Base-by-base conservation (phyloP, 2,888 invertebrate species). In the Eupithecia insigniata region DNA sequence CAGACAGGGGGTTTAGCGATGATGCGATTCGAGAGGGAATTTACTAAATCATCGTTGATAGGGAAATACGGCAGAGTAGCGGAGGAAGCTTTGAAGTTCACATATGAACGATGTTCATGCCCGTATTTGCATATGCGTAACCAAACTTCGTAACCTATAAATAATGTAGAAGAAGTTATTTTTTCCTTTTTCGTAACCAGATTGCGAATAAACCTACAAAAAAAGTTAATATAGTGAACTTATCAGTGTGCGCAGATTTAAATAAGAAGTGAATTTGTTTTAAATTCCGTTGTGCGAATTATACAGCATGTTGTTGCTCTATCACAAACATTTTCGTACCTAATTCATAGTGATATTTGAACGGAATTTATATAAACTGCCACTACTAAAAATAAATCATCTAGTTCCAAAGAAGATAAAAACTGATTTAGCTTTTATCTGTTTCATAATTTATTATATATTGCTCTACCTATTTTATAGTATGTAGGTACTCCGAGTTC, bases 1-100 rank as follows among this genome's bases (percentile, higher is more conserved):
- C 89, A 91, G 91, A 92, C 92, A 87, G 89, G 89, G 69, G 90
- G 88, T 83, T 87, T 84, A 86, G 85, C 86, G 86, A 89, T 92
- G 90, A 92, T 89, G 89, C 87, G 88, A 89, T 90, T 88, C 87
- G 79, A 84, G 86, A 85, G 87, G 87, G 87, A 89, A 90, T 91
- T 91, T 86, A 84, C 89, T 84, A 90, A 88, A 91, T 92, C 92
- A 91, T 90, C 80, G 88, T 78, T 81, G 82, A 80, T 83, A 82
- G 88, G 86, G 85, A 87, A 88, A 83, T 55, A 51, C 61, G 34
- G 16, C 18, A 43, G 67, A 67, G 65, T 70, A 64, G 16, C 46
- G 6, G 28, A 32, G 26, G 39, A 22, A n/a, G 22, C 12, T 30
- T 34, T 60, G 28, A 4, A 64, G 60, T 32, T 46, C 30, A 30